These are phyloP conservation scores for Talpa occidentalis DNA, from an alignment of 2,113 vertebrate genomes.

Conservation along the genomic window DNA sequence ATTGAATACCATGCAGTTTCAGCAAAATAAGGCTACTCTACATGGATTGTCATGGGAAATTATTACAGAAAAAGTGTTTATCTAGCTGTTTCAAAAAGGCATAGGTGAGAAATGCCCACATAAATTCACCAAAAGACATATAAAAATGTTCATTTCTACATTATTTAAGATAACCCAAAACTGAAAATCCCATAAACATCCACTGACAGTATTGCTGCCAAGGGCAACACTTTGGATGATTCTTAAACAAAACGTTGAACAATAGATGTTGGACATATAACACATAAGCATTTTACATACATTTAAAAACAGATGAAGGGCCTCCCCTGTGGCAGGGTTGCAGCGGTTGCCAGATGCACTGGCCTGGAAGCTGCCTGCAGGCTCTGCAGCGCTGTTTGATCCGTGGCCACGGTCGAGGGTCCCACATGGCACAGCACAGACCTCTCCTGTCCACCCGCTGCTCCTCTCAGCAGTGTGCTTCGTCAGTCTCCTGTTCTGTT, in stretches of 20 bases:
- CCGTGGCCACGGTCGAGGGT: no score
- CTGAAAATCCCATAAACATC: neutral
- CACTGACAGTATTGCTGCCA: neutral
- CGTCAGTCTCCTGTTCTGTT: no score
- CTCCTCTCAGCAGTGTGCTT: no score
- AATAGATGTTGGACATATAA: neutral
- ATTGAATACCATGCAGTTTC: neutral
- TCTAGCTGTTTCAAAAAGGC: neutral
- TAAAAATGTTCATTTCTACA: neutral
- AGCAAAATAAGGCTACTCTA: neutral
- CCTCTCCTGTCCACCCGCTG: no score
- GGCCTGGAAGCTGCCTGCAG: no score
- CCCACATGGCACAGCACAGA: no score
- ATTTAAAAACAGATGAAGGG: neutral
- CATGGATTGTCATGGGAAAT: neutral
- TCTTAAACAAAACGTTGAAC: neutral
- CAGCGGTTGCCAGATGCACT: no score
- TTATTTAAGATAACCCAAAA: neutral
- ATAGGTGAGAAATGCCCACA: neutral
- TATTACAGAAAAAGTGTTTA: constrained; percentile 3
- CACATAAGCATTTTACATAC: neutral
- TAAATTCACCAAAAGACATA: neutral
- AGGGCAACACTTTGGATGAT: neutral
- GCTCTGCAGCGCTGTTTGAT: no score
- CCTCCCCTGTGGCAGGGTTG: no score